Evolutionary conservation across 2,113 vertebrate genomes (phyloP).

Genomic region (Psilopogon haemacephalus): DNA sequence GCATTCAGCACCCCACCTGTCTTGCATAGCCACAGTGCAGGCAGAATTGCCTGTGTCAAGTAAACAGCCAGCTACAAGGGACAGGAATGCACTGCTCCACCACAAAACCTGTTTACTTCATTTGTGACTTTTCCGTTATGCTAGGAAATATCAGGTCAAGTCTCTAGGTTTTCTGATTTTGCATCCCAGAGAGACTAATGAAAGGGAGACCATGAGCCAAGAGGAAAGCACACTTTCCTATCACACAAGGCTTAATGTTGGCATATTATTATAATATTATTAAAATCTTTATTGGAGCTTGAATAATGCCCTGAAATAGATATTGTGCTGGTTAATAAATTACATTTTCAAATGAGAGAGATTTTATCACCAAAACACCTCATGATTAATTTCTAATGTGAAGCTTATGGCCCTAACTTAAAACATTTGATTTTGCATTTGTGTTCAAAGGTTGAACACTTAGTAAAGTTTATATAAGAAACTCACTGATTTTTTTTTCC

Average conservation of each 20-base stretch:
- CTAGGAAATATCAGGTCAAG: neutral
- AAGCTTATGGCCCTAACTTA: conserved; percentile 61
- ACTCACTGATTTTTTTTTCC: neutral
- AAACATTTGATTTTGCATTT: conserved; percentile 58
- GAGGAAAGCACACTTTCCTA: neutral
- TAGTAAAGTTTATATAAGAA: conserved; percentile 49
- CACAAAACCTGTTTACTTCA: neutral
- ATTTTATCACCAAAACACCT: conserved; percentile 74
- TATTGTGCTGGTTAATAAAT: conserved; percentile 67
- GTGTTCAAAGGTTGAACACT: conserved; percentile 67
- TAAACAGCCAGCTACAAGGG: neutral
- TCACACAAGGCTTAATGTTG: neutral
- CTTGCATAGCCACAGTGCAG: fast-evolving
- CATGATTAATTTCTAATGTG: conserved; percentile 71
- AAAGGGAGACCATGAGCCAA: neutral
- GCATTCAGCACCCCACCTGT: fast-evolving
- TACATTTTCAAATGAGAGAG: conserved; percentile 75
- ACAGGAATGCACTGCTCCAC: fast-evolving
- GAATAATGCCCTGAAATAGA: conserved; percentile 74
- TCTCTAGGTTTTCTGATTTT: neutral
- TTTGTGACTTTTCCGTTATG: neutral
- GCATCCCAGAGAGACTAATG: neutral
- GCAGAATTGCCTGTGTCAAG: fast-evolving
- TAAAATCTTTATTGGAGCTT: conserved; percentile 62
- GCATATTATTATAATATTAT: conserved; percentile 38